Percentiles rank a stretch among this genome's conserved stretches.
Evolutionary conservation across 2,888 invertebrate species (phyloP).

Genomic region (Biston stratarius): DNA sequence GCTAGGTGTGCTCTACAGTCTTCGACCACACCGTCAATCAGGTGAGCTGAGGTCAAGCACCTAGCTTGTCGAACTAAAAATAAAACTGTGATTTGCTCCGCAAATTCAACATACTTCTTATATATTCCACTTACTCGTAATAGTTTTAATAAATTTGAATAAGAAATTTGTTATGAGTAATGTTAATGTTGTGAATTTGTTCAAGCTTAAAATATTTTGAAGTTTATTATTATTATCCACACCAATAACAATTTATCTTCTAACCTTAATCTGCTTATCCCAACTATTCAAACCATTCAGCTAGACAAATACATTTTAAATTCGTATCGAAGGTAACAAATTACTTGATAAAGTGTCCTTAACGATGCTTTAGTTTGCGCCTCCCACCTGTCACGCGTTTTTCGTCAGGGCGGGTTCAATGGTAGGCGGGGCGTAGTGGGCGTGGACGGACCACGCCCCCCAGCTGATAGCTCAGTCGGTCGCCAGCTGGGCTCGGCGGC

Average conservation of each 20-base stretch:
- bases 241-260: background rate
- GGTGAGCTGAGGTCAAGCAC: no score
- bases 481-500: conserved; percentile 68
- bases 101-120: no score
- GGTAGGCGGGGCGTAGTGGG: conserved; percentile 63
- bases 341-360: conserved; percentile 85
- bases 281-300: conserved; percentile 35
- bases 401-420: conserved; percentile 65
- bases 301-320: conserved; percentile 74
- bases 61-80: no score
- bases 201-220: no score
- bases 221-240: no score
- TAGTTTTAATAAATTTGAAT: no score
- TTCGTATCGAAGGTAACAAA: conserved; percentile 80
- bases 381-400: conserved; percentile 81
- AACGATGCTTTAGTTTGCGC: conserved; percentile 75
- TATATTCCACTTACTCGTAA: no score
- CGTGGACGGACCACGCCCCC: conserved; percentile 66
- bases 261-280: background rate
- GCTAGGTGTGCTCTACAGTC: no score
- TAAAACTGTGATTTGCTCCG: no score
- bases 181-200: no score
- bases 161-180: no score
- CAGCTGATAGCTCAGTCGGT: conserved; percentile 77
- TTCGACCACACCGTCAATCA: no score